A percentile compares a stretch with the other conserved stretches of the same genome.
phyloP scores from a whole-genome alignment of 2,797 vertebrate genomes.

The Perodicticus potto region DNA sequence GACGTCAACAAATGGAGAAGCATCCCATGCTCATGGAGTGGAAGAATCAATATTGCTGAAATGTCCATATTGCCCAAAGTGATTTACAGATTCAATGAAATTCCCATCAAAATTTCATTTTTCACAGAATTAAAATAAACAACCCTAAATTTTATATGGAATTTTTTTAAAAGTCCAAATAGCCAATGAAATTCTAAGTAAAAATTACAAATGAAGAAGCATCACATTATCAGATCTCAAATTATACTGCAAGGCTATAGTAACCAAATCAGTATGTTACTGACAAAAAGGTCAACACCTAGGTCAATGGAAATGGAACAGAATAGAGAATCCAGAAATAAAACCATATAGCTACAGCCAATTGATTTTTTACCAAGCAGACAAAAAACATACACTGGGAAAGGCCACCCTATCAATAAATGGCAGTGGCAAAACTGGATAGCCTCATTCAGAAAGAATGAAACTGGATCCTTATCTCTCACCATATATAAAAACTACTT shows the following conservation, averaged over 20 bases:
- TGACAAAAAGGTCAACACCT: background rate
- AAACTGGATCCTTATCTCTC: background rate
- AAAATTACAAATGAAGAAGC: background rate
- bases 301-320: background rate
- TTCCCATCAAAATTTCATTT: background rate
- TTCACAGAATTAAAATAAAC: background rate
- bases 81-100: background rate
- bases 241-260: background rate
- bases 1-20: background rate
- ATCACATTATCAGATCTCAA: background rate
- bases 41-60: background rate
- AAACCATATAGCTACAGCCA: background rate
- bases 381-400: background rate
- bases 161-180: background rate
- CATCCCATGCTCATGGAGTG: background rate
- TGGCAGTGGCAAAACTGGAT: background rate
- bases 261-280: background rate
- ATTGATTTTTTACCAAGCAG: background rate
- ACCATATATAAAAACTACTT: background rate
- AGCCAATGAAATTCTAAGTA: background rate
- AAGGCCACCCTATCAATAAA: background rate
- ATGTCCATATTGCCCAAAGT: background rate
- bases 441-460: background rate
- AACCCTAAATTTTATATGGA: background rate
- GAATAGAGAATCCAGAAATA: background rate